Conservation (phyloP, 1,140 invertebrate genomes). For the Pristionchus pacificus region DNA sequence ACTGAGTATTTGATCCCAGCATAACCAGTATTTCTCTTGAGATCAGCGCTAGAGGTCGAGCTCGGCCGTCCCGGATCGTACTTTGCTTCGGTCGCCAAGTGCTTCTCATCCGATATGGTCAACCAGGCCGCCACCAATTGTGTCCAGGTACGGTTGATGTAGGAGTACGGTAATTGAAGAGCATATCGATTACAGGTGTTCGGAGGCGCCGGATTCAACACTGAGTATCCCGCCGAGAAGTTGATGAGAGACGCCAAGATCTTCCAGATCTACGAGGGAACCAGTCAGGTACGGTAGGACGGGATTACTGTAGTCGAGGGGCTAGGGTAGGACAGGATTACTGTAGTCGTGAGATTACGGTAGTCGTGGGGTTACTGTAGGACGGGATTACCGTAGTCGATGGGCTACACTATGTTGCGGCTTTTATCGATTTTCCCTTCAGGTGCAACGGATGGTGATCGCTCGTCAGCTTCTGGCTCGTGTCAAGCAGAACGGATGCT, state of each 20-base stretch:
- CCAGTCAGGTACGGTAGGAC: conserved; percentile 62
- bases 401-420: background rate
- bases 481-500: conserved; percentile 16
- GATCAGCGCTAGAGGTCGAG: conserved; percentile 61
- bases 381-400: background rate
- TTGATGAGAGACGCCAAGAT: conserved; percentile 99
- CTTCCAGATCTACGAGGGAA: conserved; percentile 96
- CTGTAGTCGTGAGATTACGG: too few species aligned
- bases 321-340: too few species aligned
- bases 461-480: conserved; percentile 67
- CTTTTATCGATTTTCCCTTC: conserved; percentile 60
- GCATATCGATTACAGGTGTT: conserved; percentile 68
- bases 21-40: background rate
- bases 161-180: background rate
- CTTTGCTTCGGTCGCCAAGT: conserved; percentile 86
- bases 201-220: conserved; percentile 90
- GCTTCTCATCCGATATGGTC: conserved; percentile 82
- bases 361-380: too few species aligned
- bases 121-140: conserved; percentile 93
- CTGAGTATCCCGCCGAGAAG: conserved; percentile 95
- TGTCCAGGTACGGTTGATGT: conserved; percentile 61
- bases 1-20: background rate
- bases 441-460: conserved; percentile 92
- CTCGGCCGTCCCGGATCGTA: conserved; percentile 66
- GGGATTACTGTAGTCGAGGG: background rate